Percentiles rank a stretch among this genome's conserved stretches.
phyloP scores from a whole-genome alignment of 2,888 invertebrate genomes.

The Cheilosia impressa region DNA sequence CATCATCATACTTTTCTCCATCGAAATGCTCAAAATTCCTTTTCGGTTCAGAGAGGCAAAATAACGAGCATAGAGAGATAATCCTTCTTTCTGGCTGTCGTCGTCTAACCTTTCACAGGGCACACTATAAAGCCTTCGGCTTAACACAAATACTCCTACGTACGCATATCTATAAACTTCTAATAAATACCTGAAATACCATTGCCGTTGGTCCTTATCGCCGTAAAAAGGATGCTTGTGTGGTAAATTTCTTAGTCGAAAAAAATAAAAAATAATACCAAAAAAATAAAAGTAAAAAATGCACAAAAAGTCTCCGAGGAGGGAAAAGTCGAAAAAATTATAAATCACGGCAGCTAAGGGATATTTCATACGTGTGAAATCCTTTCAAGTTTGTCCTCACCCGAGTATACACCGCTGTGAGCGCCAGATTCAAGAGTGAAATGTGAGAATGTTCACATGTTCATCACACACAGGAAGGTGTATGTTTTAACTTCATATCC shows the following conservation, averaged over 20 bases:
- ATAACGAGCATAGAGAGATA: slow-evolving; percentile 46
- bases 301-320: background rate
- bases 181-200: slow-evolving; percentile 68
- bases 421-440: slow-evolving; percentile 49
- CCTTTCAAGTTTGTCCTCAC: slow-evolving; percentile 66
- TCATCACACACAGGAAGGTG: slow-evolving; percentile 43
- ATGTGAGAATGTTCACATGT: slow-evolving; percentile 74
- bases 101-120: slow-evolving; percentile 27
- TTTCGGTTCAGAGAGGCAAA: slow-evolving; percentile 48
- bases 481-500: background rate
- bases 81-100: slow-evolving; percentile 47
- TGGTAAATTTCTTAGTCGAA: slow-evolving; percentile 29
- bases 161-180: slow-evolving; percentile 51
- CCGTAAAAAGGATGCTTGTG: slow-evolving; percentile 19
- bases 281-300: slow-evolving; percentile 26
- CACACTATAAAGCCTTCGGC: slow-evolving; percentile 36
- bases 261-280: background rate
- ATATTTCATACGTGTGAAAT: slow-evolving; percentile 72
- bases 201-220: slow-evolving; percentile 38
- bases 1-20: slow-evolving; percentile 6
- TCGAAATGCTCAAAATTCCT: slow-evolving; percentile 45
- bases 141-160: slow-evolving; percentile 45
- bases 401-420: background rate
- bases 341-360: slow-evolving; percentile 67
- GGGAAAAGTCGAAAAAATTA: slow-evolving; percentile 59